Evolutionary conservation across 2,797 vertebrate species (phyloP), one percentile per base, ranked within the genome.

Genomic region (Clamator glandarius): DNA sequence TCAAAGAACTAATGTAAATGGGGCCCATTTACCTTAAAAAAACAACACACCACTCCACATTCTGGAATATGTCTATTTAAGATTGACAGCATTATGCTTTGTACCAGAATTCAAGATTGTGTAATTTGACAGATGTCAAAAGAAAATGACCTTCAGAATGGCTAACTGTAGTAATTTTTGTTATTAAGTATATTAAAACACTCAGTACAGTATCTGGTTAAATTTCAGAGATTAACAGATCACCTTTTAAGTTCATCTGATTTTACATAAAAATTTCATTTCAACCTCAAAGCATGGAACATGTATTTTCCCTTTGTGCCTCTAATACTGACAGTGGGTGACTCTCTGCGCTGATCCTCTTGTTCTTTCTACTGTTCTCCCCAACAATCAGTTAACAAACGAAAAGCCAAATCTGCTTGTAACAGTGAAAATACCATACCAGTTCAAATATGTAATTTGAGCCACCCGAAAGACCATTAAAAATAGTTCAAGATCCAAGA

Each of bases 1-100:
- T 98, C 98, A 98, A 98, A 98, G 98, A 95, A 93, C 88, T 95
- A 97, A 97, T 97, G 96, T 97, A 97, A 98, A 98, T 97, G 96
- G 95, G 90, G 93, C 92, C 96, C 97, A 97, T 97, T 98, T 97
- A 97, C 94, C 91, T 92, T 96, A 97, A 96, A 97, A 39, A 93
- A 96, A 96, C 94, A 96, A 96, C 73, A 95, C 93, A 94, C n/a
- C 86, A 92, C 87, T 96, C 92, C 81, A 93, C 76, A 93, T 97
- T 96, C 92, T 96, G 86, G 93, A 95, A 94, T 95, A 97, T 94
- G 96, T 96, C 96, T 97, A 67, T 92, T 94, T 87, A 69, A 95
- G 90, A 97, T 86, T 95, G 95, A 96, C 95, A 96, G 84, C 92
- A 79, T 95, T 95, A 93, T 78, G 85, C 82, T 96, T 96, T 96